Evolutionary conservation across 2,888 invertebrate genomes (phyloP).

Genomic region (Coelopa pilipes): DNA sequence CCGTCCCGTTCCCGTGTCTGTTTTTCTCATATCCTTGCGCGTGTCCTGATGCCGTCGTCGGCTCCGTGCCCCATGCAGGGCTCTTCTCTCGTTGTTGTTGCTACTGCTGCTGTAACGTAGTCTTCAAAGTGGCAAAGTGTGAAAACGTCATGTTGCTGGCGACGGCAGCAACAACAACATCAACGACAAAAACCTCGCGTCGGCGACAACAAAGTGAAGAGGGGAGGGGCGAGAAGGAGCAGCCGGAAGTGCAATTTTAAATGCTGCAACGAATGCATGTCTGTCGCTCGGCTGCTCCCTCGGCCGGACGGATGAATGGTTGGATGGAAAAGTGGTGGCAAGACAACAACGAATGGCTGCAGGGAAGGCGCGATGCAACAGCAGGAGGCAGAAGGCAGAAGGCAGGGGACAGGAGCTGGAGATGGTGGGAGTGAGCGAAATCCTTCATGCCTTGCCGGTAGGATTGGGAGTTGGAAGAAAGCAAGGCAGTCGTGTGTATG

Average conservation of each 20-base stretch:
- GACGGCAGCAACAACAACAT: constrained; percentile 39
- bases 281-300: constrained; percentile 17
- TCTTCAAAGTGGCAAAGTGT: constrained; percentile 59
- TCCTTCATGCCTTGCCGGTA: too few relatives aligned
- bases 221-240: background rate
- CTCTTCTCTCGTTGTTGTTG: constrained; percentile 3
- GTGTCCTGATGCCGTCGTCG: constrained; percentile 19
- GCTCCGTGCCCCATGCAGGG: background rate
- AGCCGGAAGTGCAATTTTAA: constrained; percentile 34
- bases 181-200: constrained; percentile 24
- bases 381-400: too few relatives aligned
- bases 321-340: background rate
- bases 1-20: constrained; percentile 9
- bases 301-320: background rate
- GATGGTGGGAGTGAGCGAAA: too few relatives aligned
- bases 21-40: constrained; percentile 37
- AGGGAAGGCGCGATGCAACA: too few relatives aligned
- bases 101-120: constrained; percentile 12
- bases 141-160: constrained; percentile 62
- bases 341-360: too few relatives aligned
- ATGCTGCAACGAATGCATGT: constrained; percentile 32
- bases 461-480: too few relatives aligned
- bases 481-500: too few relatives aligned
- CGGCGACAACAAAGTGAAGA: constrained; percentile 33
- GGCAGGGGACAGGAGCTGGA: too few relatives aligned